phyloP scores from a whole-genome alignment of 2,888 invertebrate species.

The Hemaris fuciformis region DNA sequence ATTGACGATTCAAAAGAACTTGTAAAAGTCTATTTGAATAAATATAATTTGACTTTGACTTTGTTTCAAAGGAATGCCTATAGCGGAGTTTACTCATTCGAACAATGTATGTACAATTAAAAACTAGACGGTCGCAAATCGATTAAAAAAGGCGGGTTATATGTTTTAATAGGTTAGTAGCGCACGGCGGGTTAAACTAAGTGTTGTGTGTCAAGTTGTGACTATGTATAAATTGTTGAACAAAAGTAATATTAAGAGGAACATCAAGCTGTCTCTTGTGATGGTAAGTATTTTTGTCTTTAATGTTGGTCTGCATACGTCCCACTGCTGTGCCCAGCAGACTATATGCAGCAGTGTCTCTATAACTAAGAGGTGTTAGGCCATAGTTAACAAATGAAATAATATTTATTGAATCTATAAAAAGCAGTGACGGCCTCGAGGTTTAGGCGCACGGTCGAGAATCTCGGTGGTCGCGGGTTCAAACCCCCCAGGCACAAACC shows the following conservation, averaged over 20 bases:
- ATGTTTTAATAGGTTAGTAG: not conserved
- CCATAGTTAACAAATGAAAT: too few relatives aligned
- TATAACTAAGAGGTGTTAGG: too few relatives aligned
- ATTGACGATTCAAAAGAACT: too few relatives aligned
- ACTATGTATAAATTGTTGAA: not conserved
- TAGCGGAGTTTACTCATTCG: not conserved
- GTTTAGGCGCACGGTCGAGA: too few relatives aligned
- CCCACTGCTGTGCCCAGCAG: not conserved
- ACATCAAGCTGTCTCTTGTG: not conserved
- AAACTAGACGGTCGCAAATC: not conserved
- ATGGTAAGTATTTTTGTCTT: not conserved
- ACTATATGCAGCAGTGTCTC: too few relatives aligned
- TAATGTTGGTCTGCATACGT: not conserved
- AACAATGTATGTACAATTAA: not conserved
- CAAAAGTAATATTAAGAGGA: not conserved
- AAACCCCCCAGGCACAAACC: too few relatives aligned
- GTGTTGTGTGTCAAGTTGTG: not conserved
- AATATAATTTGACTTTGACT: too few relatives aligned
- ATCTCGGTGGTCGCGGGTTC: too few relatives aligned
- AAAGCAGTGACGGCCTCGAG: too few relatives aligned
- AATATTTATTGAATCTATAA: too few relatives aligned
- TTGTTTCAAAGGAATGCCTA: not conserved
- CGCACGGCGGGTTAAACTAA: not conserved
- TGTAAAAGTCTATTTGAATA: too few relatives aligned
- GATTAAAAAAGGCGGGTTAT: not conserved